Conservation (phyloP, 2,797 vertebrate species). For the Cossypha caffra region DNA sequence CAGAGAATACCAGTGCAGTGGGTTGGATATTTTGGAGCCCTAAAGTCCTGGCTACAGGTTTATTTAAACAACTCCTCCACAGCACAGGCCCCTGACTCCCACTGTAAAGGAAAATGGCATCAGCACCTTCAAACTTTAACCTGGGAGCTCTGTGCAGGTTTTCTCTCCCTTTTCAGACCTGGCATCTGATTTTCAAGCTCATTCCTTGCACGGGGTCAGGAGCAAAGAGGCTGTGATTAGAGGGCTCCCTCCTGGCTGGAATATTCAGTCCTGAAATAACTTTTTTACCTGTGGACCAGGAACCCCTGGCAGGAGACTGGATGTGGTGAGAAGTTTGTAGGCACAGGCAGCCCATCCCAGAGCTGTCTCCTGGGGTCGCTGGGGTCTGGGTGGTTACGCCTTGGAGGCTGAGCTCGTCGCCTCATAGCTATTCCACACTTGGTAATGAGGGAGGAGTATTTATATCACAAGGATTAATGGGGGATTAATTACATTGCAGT, state of each 20-base stretch:
- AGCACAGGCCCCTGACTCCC: background rate
- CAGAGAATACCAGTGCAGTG: background rate
- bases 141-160: background rate
- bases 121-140: background rate
- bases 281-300: background rate
- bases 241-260: background rate
- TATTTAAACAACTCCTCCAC: background rate
- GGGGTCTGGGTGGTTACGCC: background rate
- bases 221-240: background rate
- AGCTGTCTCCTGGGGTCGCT: background rate
- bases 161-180: background rate
- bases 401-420: background rate
- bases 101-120: background rate
- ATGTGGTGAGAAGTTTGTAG: background rate
- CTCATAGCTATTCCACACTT: background rate
- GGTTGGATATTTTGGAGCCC: background rate
- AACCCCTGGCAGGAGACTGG: background rate
- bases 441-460: conserved; percentile 2
- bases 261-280: background rate
- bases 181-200: background rate
- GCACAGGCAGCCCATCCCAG: background rate
- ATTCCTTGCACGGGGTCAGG: rapidly evolving
- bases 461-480: conserved; percentile 30
- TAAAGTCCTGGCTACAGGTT: background rate
- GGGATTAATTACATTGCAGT: conserved; percentile 28